Base-by-base conservation (phyloP, 1,140 invertebrate genomes). In the Temnothorax curvispinosus region DNA sequence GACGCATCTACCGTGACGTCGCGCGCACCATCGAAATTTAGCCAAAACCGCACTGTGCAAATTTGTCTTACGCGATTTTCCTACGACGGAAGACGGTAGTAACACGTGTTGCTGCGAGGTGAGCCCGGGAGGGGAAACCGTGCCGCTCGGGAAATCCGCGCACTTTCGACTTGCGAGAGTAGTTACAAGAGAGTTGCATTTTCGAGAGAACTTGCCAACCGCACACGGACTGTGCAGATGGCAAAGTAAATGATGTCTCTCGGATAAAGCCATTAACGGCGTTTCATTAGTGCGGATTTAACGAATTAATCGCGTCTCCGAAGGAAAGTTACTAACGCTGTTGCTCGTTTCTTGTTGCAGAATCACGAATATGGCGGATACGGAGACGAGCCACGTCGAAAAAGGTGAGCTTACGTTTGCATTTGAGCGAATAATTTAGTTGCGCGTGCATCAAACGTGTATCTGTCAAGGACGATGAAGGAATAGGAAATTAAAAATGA, bases 341-440 rank as follows among this genome's bases (percentile, higher is more conserved):
- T 47, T 58, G 47, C 75, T 86, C 86, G 2, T 89, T 92, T 91
- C 88, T 90, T 84, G 85, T 95, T 95, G 44, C 95, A 96, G 95
- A 95, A 95, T 92, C 95, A 95, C 90, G 94, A 95, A 84, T 96
- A 95, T 89, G 93, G 94, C 82, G 94, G 94, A 41, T 96, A 96
- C 78, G 95, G 95, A 8, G 95, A 96, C 52, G 95, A 96, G 52
- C 95, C 95, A n/a, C 91, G 95, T 75, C 94, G 96, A 81, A 96
- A 95, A 89, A 96, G 95, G 95, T 96, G 92, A 87, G 91, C 74
- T 7, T 54, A 11, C 21, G 35, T 41, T 71, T 54, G 35, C 35
- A 41, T 81, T 7, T 13, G 11, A 1, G 44, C 18, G 1, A 81
- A 32, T 13, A 2, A 7, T 27, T 27, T 11, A 41, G 38, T 60